Base-by-base conservation (phyloP, 2,888 invertebrate genomes). In the Mamestra brassicae region DNA sequence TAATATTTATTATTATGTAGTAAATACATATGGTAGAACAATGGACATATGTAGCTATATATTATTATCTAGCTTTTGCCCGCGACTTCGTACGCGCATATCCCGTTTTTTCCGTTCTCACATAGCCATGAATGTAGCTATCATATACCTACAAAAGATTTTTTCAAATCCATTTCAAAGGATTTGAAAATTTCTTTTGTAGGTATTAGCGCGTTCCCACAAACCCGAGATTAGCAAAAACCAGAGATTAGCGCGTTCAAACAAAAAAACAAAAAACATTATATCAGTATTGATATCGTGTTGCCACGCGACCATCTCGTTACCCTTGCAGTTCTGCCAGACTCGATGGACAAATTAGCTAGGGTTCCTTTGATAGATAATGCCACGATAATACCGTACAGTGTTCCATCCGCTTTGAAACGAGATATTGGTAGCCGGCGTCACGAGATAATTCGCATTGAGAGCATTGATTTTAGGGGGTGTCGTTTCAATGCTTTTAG, bases 291-390 rank as follows among this genome's bases (percentile, higher is more conserved):
- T 26, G 26, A 11, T 50, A 34, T 13, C 50, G n/a, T 52, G 34
- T 17, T n/a, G 50, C 26, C 26, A n/a, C 55, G 34, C 8, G 36
- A 11, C 42, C 34, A 8, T 26, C 47, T 45, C n/a, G 38, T n/a
- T 15, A 64, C 74, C 67, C 67, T 13, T 38, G 36, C 15, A 64
- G 69, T 61, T 26, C 38, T 36, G 42, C 66, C 66, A 17, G 8
- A 58, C 6, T 42, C 13, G 47, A 47, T 38, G 11, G 7, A 13
- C 11, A 54, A 80, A 80, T 80, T 69, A 69, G 58, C 54, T 34
- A 45, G 36, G 10, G 17, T 26, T 13, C 36, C 8, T 36, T 26
- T 34, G 36, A 36, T 17, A 57, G 11, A 10, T 42, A 42, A n/a
- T 8, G 47, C 10, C 34, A 1, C 17, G 11, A 10, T 42, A 42